These are phyloP conservation scores for Colinus virginianus DNA, from an alignment of 2,113 vertebrate genomes.

Conservation along the genomic window DNA sequence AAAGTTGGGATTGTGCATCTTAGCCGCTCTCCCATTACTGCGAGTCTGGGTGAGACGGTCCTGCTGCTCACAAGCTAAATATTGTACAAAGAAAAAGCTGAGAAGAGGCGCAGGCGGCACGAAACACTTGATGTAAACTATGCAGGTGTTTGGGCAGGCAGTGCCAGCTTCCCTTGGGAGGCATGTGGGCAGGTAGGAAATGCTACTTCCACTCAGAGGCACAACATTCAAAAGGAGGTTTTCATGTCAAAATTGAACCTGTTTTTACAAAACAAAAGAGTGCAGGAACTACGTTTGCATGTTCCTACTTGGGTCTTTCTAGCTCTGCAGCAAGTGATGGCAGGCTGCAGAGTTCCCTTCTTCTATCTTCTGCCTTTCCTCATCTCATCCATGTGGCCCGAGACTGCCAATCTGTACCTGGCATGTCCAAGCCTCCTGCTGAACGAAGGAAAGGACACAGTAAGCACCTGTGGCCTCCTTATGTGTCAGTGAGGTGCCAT, in stretches of 20 bases:
- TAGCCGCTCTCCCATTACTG: neutral
- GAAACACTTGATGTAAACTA: neutral
- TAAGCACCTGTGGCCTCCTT: neutral
- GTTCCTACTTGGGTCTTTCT: neutral
- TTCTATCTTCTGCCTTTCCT: neutral
- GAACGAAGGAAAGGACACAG: neutral
- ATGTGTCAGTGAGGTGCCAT: neutral
- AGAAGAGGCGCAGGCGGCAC: neutral
- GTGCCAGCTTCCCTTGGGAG: neutral
- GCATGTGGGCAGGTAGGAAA: neutral
- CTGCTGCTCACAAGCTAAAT: neutral
- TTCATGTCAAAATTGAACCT: neutral
- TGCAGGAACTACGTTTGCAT: accelerated
- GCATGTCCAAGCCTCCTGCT: neutral
- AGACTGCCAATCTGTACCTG: neutral
- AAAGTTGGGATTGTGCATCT: neutral
- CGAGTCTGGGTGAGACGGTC: constrained; percentile 9
- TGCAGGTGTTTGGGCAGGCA: neutral
- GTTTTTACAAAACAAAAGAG: neutral
- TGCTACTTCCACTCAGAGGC: neutral
- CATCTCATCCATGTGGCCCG: neutral
- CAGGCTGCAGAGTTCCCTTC: neutral
- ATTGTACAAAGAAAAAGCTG: constrained; percentile 9
- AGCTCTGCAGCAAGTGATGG: neutral
- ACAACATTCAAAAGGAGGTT: neutral